These are phyloP conservation scores for Hippasteria phrygiana DNA, from an alignment of 53 echinoderm and acorn worm species.

Conservation along the genomic window DNA sequence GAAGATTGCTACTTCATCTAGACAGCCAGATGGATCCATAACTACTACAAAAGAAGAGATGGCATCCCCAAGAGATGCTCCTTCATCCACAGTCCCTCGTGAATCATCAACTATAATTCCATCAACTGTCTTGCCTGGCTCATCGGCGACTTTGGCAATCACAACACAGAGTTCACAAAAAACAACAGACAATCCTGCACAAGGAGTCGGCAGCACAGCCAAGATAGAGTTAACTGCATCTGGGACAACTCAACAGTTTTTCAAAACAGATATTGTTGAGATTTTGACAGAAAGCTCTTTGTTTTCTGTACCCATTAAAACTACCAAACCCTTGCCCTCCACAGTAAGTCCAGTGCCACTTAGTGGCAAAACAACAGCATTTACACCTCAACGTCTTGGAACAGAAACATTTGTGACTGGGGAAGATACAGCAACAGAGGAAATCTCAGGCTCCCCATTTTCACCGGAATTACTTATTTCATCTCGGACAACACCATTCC, in stretches of 20 bases:
- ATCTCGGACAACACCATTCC: not conserved
- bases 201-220: not conserved
- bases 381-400: not conserved
- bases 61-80: not conserved
- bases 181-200: not conserved
- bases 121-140: not conserved
- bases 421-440: not conserved
- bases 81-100: not conserved
- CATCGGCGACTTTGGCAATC: not conserved
- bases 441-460: not conserved
- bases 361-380: not conserved
- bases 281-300: constrained; percentile 2
- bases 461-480: not conserved
- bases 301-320: not conserved
- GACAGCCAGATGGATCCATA: no score
- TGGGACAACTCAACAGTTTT: not conserved
- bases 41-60: not conserved
- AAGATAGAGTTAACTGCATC: not conserved
- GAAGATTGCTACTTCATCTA: no score
- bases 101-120: not conserved
- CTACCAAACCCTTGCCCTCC: not conserved
- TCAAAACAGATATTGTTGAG: not conserved
- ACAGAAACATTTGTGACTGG: not conserved
- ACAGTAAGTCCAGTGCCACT: not conserved
- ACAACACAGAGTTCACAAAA: not conserved